phyloP scores from a whole-genome alignment of 2,113 vertebrate genomes.

The Lophochroa leadbeateri region DNA sequence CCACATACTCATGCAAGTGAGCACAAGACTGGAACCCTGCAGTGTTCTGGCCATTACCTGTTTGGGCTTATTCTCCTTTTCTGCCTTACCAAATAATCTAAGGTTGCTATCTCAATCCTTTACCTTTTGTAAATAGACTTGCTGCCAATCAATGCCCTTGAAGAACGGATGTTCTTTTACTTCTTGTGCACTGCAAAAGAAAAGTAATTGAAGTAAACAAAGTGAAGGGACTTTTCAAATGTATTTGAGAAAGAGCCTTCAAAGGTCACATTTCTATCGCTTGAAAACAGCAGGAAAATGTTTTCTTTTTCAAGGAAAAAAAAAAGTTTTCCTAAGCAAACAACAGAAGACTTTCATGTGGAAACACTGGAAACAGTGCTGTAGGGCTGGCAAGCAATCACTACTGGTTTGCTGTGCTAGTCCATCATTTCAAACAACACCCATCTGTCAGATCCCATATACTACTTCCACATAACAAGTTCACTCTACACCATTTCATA shows the following conservation, averaged over 20 bases:
- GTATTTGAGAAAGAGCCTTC: neutral
- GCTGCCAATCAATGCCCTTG: conserved; percentile 96
- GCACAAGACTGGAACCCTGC: neutral
- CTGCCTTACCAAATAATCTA: neutral
- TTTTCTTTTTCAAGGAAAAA: neutral
- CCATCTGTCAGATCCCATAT: neutral
- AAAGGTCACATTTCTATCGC: neutral
- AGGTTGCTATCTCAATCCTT: neutral
- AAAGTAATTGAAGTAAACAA: neutral
- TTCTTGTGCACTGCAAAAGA: conserved; percentile 84
- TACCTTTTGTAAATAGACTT: conserved; percentile 97
- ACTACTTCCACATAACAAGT: neutral
- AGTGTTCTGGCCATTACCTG: neutral
- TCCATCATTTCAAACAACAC: neutral
- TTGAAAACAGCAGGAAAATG: neutral
- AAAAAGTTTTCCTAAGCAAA: neutral
- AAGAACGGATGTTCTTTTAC: conserved; percentile 95
- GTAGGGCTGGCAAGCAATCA: neutral
- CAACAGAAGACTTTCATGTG: neutral
- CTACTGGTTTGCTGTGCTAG: neutral
- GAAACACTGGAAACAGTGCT: neutral
- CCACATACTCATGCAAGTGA: fast-evolving
- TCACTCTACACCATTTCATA: neutral
- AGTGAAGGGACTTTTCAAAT: neutral
- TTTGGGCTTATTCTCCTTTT: neutral